Evolutionary conservation across 2,113 vertebrate species (phyloP).

Genomic region (Neolamprologus hecqui): DNA sequence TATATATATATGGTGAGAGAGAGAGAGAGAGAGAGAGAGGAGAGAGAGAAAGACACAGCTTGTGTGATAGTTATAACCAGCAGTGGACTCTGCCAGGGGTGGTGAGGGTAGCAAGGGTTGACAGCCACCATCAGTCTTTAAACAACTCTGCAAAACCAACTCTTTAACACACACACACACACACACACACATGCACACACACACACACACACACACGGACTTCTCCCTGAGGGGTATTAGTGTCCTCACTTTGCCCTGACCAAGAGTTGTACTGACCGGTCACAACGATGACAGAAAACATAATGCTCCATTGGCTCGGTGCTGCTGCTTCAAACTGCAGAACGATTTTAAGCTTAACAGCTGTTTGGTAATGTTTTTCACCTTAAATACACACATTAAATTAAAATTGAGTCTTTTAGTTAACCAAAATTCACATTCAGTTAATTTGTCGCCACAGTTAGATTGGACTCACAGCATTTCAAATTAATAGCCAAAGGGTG

Average conservation of each 20-base stretch:
- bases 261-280: conserved; percentile 26
- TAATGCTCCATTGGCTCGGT: background rate
- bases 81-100: conserved; percentile 12
- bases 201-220: background rate
- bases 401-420: background rate
- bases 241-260: conserved; percentile 47
- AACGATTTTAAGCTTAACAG: background rate
- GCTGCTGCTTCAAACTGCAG: background rate
- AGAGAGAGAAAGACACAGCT: background rate
- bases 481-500: background rate
- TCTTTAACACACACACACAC: background rate
- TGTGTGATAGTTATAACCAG: background rate
- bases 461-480: background rate
- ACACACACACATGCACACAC: background rate
- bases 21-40: background rate
- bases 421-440: background rate
- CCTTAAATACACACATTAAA: accelerated
- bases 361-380: background rate
- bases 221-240: conserved; percentile 21
- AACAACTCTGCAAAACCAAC: background rate
- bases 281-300: conserved; percentile 33
- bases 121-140: conserved; percentile 59
- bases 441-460: background rate
- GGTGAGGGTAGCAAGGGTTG: conserved; percentile 18
- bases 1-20: accelerated